These are phyloP conservation scores for Cyanoliseus patagonus DNA, from an alignment of 2,113 vertebrate genomes.

Conservation along the genomic window DNA sequence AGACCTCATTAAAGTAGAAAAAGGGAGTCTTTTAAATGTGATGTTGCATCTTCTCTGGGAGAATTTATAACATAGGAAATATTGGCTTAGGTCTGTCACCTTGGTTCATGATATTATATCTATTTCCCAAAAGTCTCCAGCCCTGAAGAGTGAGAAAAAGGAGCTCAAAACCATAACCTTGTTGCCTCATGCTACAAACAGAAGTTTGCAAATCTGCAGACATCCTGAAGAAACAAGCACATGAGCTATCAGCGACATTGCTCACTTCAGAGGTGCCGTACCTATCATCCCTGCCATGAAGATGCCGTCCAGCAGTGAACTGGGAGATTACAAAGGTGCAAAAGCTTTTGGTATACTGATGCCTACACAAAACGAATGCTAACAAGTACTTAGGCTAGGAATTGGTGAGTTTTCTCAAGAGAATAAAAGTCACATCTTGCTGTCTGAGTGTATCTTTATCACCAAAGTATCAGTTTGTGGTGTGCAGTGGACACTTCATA, in stretches of 20 bases:
- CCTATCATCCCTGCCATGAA: background rate
- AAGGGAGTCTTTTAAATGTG: background rate
- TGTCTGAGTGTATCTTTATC: background rate
- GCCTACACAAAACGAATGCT: background rate
- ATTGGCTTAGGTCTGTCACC: background rate
- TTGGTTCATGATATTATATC: background rate
- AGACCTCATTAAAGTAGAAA: background rate
- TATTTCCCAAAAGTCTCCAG: background rate
- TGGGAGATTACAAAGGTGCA: background rate
- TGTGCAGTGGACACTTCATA: background rate
- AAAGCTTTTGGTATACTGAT: background rate
- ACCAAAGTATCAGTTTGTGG: background rate
- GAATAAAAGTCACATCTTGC: background rate
- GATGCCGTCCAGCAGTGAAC: background rate
- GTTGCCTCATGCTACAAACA: background rate
- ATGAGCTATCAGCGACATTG: background rate
- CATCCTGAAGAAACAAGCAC: background rate
- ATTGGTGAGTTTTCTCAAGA: background rate
- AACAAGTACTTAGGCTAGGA: background rate
- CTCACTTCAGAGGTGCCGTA: background rate
- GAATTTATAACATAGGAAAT: rapidly evolving
- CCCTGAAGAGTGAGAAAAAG: background rate
- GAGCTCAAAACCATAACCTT: background rate
- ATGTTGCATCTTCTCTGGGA: background rate
- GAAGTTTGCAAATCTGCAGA: background rate